phyloP scores from a whole-genome alignment of 1,140 invertebrate species.

The Drosophila rhopaloa region DNA sequence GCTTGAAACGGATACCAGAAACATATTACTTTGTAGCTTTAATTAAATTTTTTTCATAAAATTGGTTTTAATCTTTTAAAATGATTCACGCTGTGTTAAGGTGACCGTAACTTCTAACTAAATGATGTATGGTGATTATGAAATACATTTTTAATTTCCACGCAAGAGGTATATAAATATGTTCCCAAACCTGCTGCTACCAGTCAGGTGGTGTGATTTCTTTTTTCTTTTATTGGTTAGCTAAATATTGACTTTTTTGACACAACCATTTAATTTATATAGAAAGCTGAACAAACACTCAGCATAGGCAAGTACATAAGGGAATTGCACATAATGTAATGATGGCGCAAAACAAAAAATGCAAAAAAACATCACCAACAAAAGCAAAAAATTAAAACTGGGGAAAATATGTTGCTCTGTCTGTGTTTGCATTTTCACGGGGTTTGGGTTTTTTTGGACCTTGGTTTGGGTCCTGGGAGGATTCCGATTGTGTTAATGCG shows the following conservation, averaged over 20 bases:
- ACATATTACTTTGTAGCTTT: neutral
- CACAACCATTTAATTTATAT: slow-evolving; percentile 37
- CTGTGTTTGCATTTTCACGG: slow-evolving; percentile 35
- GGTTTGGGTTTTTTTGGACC: slow-evolving; percentile 19
- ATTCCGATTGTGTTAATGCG: slow-evolving; percentile 56
- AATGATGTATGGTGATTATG: slow-evolving; percentile 28
- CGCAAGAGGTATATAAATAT: slow-evolving; percentile 10
- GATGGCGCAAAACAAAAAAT: slow-evolving; percentile 37
- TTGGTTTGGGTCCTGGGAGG: slow-evolving; percentile 5
- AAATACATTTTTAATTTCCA: slow-evolving; percentile 15
- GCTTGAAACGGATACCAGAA: slow-evolving; percentile 9
- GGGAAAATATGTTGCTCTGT: slow-evolving; percentile 48
- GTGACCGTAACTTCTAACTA: slow-evolving; percentile 15
- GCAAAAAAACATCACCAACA: slow-evolving; percentile 50
- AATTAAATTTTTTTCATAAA: slow-evolving; percentile 7
- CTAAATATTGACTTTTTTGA: slow-evolving; percentile 67
- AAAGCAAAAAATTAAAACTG: slow-evolving; percentile 48
- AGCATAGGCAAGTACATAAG: slow-evolving; percentile 21
- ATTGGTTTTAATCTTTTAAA: slow-evolving; percentile 3
- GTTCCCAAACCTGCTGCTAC: neutral
- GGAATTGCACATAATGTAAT: slow-evolving; percentile 57
- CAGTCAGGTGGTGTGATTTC: slow-evolving; percentile 14
- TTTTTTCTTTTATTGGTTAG: slow-evolving; percentile 52
- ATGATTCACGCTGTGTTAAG: slow-evolving; percentile 16
- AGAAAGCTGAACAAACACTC: slow-evolving; percentile 24